phyloP scores from a whole-genome alignment of 2,113 vertebrate genomes.

The Sorex fumeus region DNA sequence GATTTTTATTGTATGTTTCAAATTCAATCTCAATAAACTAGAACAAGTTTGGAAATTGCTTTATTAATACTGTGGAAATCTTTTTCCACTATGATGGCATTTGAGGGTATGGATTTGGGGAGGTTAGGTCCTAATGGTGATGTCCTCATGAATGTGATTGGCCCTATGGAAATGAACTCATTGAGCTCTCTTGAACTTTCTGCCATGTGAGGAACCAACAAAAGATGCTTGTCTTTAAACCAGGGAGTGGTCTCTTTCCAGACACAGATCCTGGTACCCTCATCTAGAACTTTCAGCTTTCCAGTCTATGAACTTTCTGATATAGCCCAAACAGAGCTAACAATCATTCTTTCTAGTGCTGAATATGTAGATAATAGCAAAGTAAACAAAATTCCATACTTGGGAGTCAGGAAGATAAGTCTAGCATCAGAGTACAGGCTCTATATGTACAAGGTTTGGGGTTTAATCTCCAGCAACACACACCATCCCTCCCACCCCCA shows the following conservation, averaged over 20 bases:
- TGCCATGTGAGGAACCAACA: not conserved
- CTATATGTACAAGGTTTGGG: too few relatives aligned
- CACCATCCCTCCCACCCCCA: too few relatives aligned
- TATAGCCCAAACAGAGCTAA: not conserved
- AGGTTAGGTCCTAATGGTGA: not conserved
- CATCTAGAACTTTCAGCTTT: not conserved
- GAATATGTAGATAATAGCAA: not conserved
- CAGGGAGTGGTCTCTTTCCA: not conserved
- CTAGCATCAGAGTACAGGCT: too few relatives aligned
- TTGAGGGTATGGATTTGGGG: not conserved
- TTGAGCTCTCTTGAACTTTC: not conserved
- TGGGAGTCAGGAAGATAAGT: too few relatives aligned
- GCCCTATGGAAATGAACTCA: not conserved
- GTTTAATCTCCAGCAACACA: too few relatives aligned
- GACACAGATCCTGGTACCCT: not conserved
- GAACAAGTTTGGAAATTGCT: conserved; percentile 1
- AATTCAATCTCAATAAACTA: conserved; percentile 13
- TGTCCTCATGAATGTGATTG: not conserved
- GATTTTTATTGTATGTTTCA: conserved; percentile 36
- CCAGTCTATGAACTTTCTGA: not conserved
- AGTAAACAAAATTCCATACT: not conserved
- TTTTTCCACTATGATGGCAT: not conserved
- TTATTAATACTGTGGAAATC: not conserved
- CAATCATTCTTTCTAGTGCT: not conserved
- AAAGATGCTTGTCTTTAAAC: not conserved